Evolutionary conservation across 2,888 invertebrate species (phyloP).

Genomic region (Trichogramma dendrolimi): DNA sequence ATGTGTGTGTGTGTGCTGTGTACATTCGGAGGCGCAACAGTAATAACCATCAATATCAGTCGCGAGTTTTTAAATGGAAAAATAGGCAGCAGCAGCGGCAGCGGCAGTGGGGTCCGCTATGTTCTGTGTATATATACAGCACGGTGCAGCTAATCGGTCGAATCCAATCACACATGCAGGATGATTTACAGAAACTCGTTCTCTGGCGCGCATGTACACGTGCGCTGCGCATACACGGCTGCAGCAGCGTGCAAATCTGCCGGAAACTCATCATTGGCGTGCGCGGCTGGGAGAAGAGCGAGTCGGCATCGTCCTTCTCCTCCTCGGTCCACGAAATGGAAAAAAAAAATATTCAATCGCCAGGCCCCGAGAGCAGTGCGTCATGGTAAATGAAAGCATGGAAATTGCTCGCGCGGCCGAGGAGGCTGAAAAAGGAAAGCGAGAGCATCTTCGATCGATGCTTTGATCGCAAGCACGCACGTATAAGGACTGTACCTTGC

Average conservation of each 20-base stretch:
- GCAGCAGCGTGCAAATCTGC: not conserved
- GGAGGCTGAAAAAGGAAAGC: constrained; percentile 2
- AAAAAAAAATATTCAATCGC: not conserved
- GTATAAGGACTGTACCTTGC: too few relatives aligned
- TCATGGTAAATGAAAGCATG: not conserved
- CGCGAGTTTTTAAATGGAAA: too few relatives aligned
- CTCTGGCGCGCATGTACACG: not conserved
- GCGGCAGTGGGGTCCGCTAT: too few relatives aligned
- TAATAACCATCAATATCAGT: too few relatives aligned
- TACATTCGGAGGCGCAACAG: too few relatives aligned
- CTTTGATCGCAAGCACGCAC: too few relatives aligned
- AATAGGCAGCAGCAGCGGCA: too few relatives aligned
- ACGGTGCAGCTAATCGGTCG: not conserved
- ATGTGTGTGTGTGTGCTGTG: too few relatives aligned
- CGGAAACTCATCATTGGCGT: constrained; percentile 9
- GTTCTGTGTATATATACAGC: too few relatives aligned
- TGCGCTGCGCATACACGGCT: too few relatives aligned
- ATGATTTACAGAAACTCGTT: not conserved
- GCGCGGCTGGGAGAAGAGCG: too few relatives aligned
- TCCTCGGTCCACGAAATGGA: not conserved
- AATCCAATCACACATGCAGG: constrained; percentile 7
- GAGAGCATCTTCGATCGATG: not conserved
- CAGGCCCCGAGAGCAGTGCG: not conserved
- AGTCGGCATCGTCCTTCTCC: not conserved
- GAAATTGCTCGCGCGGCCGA: not conserved